phyloP scores from a whole-genome alignment of 2,888 invertebrate species.

The Lycaena phlaeas region DNA sequence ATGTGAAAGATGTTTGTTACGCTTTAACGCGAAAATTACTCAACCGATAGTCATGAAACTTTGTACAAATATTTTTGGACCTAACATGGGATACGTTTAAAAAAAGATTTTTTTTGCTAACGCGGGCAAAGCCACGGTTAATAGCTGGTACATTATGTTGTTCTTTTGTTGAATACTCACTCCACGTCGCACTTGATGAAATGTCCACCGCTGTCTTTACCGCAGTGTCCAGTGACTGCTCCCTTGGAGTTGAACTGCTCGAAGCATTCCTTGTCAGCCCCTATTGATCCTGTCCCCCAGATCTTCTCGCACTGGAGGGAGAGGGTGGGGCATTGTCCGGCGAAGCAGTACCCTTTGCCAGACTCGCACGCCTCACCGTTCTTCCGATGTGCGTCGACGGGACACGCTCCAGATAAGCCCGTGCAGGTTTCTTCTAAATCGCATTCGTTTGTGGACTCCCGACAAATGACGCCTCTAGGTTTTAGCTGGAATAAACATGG shows the following conservation, averaged over 20 bases:
- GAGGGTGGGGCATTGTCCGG: constrained; percentile 92
- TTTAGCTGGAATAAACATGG: constrained; percentile 73
- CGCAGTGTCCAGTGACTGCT: constrained; percentile 96
- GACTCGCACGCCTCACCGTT: constrained; percentile 91
- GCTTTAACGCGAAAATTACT: too few species aligned
- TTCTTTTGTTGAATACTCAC: constrained; percentile 71
- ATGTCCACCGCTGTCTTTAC: constrained; percentile 81
- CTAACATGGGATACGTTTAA: too few species aligned
- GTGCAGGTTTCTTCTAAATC: constrained; percentile 96
- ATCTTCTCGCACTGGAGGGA: constrained; percentile 91
- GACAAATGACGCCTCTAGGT: constrained; percentile 84
- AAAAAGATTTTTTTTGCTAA: too few species aligned
- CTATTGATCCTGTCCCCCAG: constrained; percentile 91
- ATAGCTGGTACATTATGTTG: too few species aligned
- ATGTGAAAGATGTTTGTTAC: too few species aligned
- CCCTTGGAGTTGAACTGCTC: constrained; percentile 97
- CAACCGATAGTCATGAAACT: too few species aligned
- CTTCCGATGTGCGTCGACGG: constrained; percentile 90
- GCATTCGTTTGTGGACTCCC: constrained; percentile 91
- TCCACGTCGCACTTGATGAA: constrained; percentile 89
- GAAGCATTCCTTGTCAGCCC: constrained; percentile 91
- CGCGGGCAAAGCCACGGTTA: too few species aligned
- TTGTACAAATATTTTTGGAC: too few species aligned
- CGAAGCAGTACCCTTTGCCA: constrained; percentile 88
- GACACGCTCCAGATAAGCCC: constrained; percentile 91